These are phyloP conservation scores for Malurus leucopterus DNA, from an alignment of 2,797 vertebrate species.

Conservation along the genomic window DNA sequence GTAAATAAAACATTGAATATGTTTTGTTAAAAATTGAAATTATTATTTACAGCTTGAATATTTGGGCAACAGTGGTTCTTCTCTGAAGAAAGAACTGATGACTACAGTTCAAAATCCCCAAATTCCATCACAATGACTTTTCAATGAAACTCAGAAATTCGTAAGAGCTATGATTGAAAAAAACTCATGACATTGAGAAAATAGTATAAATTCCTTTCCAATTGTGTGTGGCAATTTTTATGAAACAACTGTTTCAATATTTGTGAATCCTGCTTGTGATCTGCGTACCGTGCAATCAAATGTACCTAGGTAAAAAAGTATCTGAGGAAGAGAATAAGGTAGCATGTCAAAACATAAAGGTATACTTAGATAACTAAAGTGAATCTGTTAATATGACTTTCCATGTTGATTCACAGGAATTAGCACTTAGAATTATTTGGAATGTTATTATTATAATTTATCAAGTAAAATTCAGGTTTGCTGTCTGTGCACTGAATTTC, in stretches of 20 bases:
- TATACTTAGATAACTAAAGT: neutral
- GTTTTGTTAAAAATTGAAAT: neutral
- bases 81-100: conserved; percentile 49
- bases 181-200: conserved; percentile 11
- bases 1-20: conserved; percentile 44
- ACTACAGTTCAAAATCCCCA: conserved; percentile 31
- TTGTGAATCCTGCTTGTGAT: neutral
- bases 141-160: conserved; percentile 49
- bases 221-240: neutral
- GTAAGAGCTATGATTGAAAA: conserved; percentile 23
- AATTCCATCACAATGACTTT: conserved; percentile 23
- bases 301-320: neutral
- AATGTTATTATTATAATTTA: neutral
- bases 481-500: neutral
- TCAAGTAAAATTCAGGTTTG: neutral
- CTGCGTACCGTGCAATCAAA: neutral
- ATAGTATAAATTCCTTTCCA: conserved; percentile 1
- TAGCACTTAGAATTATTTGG: neutral
- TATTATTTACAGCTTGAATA: conserved; percentile 33
- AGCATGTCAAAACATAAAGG: neutral
- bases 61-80: conserved; percentile 27
- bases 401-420: neutral
- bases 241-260: neutral
- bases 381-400: neutral
- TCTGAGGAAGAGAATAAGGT: neutral